Conservation (phyloP, 2,888 invertebrate species). For the Mayetiola destructor region DNA sequence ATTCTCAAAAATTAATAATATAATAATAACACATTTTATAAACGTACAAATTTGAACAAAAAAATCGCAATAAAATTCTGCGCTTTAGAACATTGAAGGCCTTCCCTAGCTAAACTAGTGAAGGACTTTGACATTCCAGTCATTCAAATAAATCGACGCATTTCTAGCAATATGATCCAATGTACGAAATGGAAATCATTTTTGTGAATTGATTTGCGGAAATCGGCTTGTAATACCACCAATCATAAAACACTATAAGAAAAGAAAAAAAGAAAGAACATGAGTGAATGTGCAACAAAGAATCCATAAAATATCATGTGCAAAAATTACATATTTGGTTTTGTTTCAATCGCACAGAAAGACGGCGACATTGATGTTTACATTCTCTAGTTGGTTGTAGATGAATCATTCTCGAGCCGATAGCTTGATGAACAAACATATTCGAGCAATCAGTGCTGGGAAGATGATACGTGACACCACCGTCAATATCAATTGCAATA, state of each 20-base stretch:
- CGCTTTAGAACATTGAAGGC: too few relatives aligned
- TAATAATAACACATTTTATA: too few relatives aligned
- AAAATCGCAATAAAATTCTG: too few relatives aligned
- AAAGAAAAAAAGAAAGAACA: constrained; percentile 10
- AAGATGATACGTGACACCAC: constrained; percentile 48
- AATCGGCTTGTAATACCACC: constrained; percentile 61
- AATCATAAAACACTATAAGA: constrained; percentile 55
- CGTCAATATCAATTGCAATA: constrained; percentile 56
- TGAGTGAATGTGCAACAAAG: background rate
- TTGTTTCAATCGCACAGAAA: constrained; percentile 54
- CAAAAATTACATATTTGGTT: constrained; percentile 59
- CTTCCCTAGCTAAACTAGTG: too few relatives aligned
- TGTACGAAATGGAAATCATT: constrained; percentile 43
- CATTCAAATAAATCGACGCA: too few relatives aligned
- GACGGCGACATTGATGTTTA: constrained; percentile 49
- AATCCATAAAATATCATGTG: background rate
- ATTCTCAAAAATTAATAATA: too few relatives aligned
- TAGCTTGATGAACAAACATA: constrained; percentile 57
- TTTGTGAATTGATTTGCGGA: constrained; percentile 44
- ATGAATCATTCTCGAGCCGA: constrained; percentile 56
- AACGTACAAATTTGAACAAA: too few relatives aligned
- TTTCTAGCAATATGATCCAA: constrained; percentile 56
- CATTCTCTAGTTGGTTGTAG: constrained; percentile 68
- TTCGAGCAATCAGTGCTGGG: constrained; percentile 73
- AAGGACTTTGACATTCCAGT: too few relatives aligned